A percentile compares a stretch with the other conserved stretches of the same genome.
Conservation (phyloP, 2,888 invertebrate species). For the Aelia acuminata region DNA sequence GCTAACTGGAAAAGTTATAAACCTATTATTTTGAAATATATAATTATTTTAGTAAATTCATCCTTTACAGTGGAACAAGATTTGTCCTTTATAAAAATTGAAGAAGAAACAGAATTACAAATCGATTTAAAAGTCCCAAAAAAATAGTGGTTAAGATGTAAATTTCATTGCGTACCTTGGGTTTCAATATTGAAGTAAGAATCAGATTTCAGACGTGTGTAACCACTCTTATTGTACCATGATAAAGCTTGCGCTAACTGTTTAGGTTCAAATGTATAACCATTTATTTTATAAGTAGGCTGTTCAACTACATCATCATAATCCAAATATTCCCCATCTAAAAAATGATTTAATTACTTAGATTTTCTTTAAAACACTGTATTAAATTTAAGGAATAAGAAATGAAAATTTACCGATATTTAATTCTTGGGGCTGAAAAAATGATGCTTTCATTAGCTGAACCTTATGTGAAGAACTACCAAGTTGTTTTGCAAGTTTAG, state of each 20-base stretch:
- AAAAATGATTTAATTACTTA: not conserved
- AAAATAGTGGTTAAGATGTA: not conserved
- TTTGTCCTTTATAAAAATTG: too few relatives aligned
- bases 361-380: not conserved
- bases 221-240: conserved; percentile 61
- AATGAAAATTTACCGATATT: conserved; percentile 61
- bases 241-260: conserved; percentile 61
- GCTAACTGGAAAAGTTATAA: too few relatives aligned
- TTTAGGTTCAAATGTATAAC: conserved; percentile 63
- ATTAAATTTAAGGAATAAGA: not conserved
- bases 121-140: not conserved
- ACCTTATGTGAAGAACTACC: conserved; percentile 78
- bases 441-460: conserved; percentile 87
- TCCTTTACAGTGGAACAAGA: too few relatives aligned
- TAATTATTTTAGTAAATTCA: too few relatives aligned
- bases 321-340: conserved; percentile 65
- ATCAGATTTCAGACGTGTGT: conserved; percentile 38
- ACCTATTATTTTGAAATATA: too few relatives aligned
- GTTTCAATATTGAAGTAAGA: conserved; percentile 16
- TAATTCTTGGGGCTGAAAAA: conserved; percentile 70
- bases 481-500: conserved; percentile 75
- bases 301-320: conserved; percentile 62
- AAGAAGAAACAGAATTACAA: too few relatives aligned
- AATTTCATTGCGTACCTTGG: conserved; percentile 33
- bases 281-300: conserved; percentile 63